Base-by-base conservation (phyloP, 2,888 invertebrate species). In the Lamellibrachia columna region DNA sequence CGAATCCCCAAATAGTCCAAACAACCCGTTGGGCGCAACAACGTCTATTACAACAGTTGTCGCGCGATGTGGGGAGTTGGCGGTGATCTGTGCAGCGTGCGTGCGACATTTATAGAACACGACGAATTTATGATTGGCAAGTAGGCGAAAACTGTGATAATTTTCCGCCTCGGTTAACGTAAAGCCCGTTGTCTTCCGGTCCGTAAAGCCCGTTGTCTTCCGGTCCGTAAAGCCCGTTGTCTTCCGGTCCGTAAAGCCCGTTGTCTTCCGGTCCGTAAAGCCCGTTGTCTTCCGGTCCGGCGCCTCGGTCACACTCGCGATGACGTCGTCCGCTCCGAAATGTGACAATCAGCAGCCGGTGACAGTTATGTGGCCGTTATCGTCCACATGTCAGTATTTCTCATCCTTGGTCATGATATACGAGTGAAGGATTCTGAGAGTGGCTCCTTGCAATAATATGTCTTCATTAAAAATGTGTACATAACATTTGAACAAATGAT, bases 121-220 rank as follows among this genome's bases (percentile, higher is more conserved):
- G 75, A 22, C 75, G 75, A n/a, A 75, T 75, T 75, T 75, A 22
- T 75, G 75, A 75, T 75, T 4, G 22, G 75, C 6, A 22, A 22
- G 75, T 75, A 75, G 75, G 75, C 75, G 75, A 75, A 75, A 75
- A 75, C 75, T 75, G 75, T 75, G 75, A 75, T 75, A 75, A 75
- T 75, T 75, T 75, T 75, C 75, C 75, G 75, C 75, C n/a, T 75
- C 75, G 75, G n/a, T 75, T 75, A 75, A 75, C 75, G 22, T 75
- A 22, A 15, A n/a, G 15, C 75, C 75, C 22, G 22, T 22, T 22
- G 22, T 22, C 75, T 75, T 75, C 75, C 75, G 22, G 75, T 75
- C 40, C 75, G 22, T 75, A 22, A 15, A n/a, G 15, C 75, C 75
- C 22, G 22, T 22, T 22, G 22, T 22, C 75, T 75, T 75, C 75